Conservation (phyloP, 2,797 vertebrate genomes). For the Gallinago stenura region DNA sequence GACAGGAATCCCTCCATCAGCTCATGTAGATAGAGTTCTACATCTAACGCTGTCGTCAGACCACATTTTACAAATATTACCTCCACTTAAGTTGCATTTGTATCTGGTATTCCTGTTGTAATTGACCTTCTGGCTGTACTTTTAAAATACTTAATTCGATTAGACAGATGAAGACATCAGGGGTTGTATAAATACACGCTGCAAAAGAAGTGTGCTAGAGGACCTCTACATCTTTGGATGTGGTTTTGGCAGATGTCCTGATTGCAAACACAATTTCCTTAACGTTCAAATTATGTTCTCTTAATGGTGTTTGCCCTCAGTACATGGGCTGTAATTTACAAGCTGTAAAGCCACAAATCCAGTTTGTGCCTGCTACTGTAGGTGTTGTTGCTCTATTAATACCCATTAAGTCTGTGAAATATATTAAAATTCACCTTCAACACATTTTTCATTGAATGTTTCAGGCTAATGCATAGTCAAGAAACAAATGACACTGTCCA, state of each 20-base stretch:
- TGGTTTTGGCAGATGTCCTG: conserved; percentile 35
- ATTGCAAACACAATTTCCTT: conserved; percentile 41
- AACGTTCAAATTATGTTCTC: conserved; percentile 45
- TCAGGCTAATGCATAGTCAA: neutral
- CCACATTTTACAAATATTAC: neutral
- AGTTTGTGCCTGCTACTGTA: conserved; percentile 13
- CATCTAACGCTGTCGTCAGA: neutral
- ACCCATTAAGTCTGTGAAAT: conserved; percentile 45
- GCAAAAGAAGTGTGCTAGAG: neutral
- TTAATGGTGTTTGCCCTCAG: conserved; percentile 44
- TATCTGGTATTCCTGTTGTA: neutral
- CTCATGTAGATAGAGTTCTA: neutral
- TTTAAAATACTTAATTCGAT: conserved; percentile 14
- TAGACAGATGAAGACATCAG: neutral
- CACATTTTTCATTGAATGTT: conserved; percentile 26
- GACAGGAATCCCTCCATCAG: neutral
- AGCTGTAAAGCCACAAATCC: conserved; percentile 19
- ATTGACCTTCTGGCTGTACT: conserved; percentile 11
- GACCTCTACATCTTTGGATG: neutral
- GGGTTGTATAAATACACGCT: neutral
- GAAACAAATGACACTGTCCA: neutral
- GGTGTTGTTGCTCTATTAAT: conserved; percentile 59
- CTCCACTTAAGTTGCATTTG: neutral
- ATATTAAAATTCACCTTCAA: conserved; percentile 3
- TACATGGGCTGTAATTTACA: conserved; percentile 40